Conservation (phyloP, 92 coral and sea anemone species). For the Heteractis magnifica region DNA sequence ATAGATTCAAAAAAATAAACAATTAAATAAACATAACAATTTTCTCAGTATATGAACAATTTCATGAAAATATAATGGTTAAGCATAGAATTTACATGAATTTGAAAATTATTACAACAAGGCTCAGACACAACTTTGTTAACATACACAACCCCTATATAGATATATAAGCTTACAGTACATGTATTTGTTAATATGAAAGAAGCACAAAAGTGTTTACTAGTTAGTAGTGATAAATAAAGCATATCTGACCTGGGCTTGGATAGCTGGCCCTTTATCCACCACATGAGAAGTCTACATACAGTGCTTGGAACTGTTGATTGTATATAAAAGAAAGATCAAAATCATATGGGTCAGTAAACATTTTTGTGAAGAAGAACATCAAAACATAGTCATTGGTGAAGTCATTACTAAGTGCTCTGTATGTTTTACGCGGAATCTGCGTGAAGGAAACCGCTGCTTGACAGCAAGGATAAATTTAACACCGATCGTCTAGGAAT, state of each 20-base stretch:
- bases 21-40: too few species aligned
- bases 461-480: not conserved
- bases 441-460: not conserved
- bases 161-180: too few species aligned
- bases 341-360: not conserved
- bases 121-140: too few species aligned
- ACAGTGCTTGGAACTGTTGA: slow-evolving; percentile 43
- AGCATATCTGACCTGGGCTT: slow-evolving; percentile 46
- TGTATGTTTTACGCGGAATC: not conserved
- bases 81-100: too few species aligned
- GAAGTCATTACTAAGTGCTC: not conserved
- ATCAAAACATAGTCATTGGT: not conserved
- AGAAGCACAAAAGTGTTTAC: not conserved
- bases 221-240: not conserved
- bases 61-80: too few species aligned
- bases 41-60: too few species aligned
- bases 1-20: too few species aligned
- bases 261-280: slow-evolving; percentile 47
- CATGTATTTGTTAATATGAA: not conserved
- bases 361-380: not conserved
- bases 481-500: slow-evolving; percentile 7
- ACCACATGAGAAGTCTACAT: slow-evolving; percentile 45
- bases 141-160: too few species aligned
- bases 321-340: not conserved
- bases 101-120: too few species aligned